Base-by-base conservation (phyloP, 2,113 vertebrate species). In the Cervus canadensis region DNA sequence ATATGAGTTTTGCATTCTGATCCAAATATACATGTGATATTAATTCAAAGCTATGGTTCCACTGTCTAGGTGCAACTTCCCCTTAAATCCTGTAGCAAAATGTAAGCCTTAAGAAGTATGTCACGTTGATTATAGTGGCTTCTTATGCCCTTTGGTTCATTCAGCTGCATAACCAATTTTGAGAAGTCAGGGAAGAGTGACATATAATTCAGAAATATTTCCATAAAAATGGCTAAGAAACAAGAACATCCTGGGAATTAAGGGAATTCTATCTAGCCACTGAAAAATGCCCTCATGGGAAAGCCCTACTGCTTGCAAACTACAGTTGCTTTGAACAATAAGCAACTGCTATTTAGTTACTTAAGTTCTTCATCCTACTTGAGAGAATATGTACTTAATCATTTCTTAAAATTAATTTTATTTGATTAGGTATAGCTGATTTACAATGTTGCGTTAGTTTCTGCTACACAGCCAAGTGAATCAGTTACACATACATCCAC, bases 211-310 rank as follows among this genome's bases (percentile, higher is more conserved):
- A 85, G 52, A 96, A 98, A 76, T 67, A 95, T 81, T 97, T 94
- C 74, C 95, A 94, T 87, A 95, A 96, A 95, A 92, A 92, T 88
- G 84, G 92, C 45, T 93, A 54, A 92, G 50, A 90, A 95, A 89
- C 36, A 96, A 95, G 92, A 97, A 94, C 52, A 94, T 56, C 64
- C 57, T 94, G 85, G 50, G 94, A 91, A 96, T 85, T 97, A 96
- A 84, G 97, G 71, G 79, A 90, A 87, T 82, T 89, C 67, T 94
- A 56, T 82, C 84, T 23, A 92, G 52, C 59, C 30, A 40, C 48
- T 94, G 95, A 94, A 95, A 96, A 89, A 95, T 67, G 23, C 36
- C 43, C 71, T 98, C 57, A 64, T 33, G 26, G 43, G 87, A 96
- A 96, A 88, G 17, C 5, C 4, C 74, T 28, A 33, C 17, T 87